Evolutionary conservation across 1,140 invertebrate genomes (phyloP), one percentile per base, ranked within the genome.

Genomic region (Hesperophylax magnus): DNA sequence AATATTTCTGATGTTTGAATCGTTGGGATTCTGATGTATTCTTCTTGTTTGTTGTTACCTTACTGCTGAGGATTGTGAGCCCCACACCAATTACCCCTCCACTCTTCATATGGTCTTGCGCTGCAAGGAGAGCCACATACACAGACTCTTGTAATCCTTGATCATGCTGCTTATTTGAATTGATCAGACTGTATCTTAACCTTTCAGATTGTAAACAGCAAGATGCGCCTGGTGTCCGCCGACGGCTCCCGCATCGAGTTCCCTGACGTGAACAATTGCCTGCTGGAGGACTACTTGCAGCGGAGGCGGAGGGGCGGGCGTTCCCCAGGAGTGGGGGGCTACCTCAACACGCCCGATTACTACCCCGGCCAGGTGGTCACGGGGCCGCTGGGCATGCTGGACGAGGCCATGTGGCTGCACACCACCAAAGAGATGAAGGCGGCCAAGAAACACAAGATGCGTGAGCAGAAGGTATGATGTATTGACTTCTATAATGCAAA

Each of bases 291-390:
- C 81, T 89, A 88, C 84, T 86, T 88, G 1, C 89, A 88, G 86
- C 86, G 88, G 5, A 86, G 88, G n/a, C 86, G 88, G 31, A 86
- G 88, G 6, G 87, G 87, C 8, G 88, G 86, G 1, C 54, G 65
- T 3, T 18, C 18, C 78, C 14, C 69, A 67, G 61, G 52, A 17
- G 76, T 67, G 6, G 52, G 54, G 2, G 63, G 89, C 88, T 83
- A 88, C 87, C 3, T 89, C 86, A 3, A 87, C 67, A 88, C 92
- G 3, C 91, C 90, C 3, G 93, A 94, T 85, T 95, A 93, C 85
- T 96, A 96, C 86, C 94, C 94, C 11, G 95, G 95, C 0, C 94
- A 96, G 86, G 92, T 93, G 83, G 88, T 97, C 1, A 94, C 92
- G 86, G 95, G 95, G 7, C 92, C 93, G 0, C 87, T 94, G 14